Evolutionary conservation across 2,888 invertebrate genomes (phyloP), one percentile per base, ranked within the genome.

Genomic region (Perizoma affinitatum): DNA sequence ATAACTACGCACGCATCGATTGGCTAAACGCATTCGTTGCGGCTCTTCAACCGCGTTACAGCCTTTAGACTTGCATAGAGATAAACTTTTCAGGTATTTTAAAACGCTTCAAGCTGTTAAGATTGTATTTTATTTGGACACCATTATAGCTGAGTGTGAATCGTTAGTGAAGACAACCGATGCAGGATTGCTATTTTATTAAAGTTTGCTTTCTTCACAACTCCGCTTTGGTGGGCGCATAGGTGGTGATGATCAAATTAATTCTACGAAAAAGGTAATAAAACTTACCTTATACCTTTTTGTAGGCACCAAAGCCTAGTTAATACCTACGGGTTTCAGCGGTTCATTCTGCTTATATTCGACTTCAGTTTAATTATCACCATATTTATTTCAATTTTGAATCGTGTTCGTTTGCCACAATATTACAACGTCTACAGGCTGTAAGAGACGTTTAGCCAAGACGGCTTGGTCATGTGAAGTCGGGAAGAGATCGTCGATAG

Each of bases 401-500:
- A 51, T 44, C 7, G 44, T 48, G 48, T 45, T 9, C 41, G 34
- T 57, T 36, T 57, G 22, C 42, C 41, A 53, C 10, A 43, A 22
- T 7, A 38, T 6, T 40, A 51, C 54, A 60, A 58, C 22, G 66
- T 84, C 80, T 83, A 81, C 78, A 75, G 82, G 83, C 84, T 87
- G 86, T 78, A 70, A 0, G 7, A 60, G 55, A 74, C 82, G 84
- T 84, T 84, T 85, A 84, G 83, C 80, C 83, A 79, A 60, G 62
- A 46, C 35, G 63, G 84, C 83, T 85, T 87, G 90, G 90, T 90
- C 88, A 87, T 86, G 76, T 80, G 76, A 82, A 75, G 70, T 87
- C 87, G 88, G 79, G 84, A 68, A 69, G 69, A 66, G 48, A 57
- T 66, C 67, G 67, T 70, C 68, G 46, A 5, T 63, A 64, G 43